Conservation (phyloP, 2,797 vertebrate genomes). For the Sylvilagus floridanus region DNA sequence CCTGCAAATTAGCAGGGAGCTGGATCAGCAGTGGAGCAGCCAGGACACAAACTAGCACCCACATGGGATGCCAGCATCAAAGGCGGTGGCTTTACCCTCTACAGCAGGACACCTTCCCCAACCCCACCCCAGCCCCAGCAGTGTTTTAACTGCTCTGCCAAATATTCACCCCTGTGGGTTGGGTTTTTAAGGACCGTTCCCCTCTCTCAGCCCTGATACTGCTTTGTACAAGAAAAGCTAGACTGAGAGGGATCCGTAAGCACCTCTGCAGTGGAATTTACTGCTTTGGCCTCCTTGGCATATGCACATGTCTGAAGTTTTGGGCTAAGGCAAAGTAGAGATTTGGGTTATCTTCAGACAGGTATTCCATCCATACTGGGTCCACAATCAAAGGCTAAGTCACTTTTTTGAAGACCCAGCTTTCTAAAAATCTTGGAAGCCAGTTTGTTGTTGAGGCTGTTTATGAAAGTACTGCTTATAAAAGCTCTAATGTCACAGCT, state of each 20-base stretch:
- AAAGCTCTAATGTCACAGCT: background rate
- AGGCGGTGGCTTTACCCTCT: too few species aligned
- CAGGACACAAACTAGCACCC: too few species aligned
- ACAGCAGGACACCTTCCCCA: too few species aligned
- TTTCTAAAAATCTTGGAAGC: conserved; percentile 45
- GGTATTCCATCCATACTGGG: background rate
- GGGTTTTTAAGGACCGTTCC: background rate
- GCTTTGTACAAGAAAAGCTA: too few species aligned
- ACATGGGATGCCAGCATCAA: too few species aligned
- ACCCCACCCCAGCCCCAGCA: too few species aligned
- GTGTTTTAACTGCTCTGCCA: too few species aligned
- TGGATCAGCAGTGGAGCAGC: too few species aligned
- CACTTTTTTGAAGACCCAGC: background rate
- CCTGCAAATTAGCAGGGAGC: too few species aligned
- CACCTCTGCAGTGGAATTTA: background rate
- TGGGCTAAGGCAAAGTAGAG: background rate
- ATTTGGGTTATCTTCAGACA: background rate
- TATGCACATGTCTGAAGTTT: background rate
- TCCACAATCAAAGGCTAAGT: background rate
- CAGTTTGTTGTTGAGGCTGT: background rate
- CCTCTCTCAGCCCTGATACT: background rate
- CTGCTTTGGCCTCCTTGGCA: background rate
- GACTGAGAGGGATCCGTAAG: background rate
- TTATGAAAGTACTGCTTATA: background rate
- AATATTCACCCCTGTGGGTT: too few species aligned